A percentile compares a stretch with the other conserved stretches of the same genome.
These are phyloP conservation scores for Corythoichthys intestinalis DNA, from an alignment of 2,113 vertebrate genomes.

Conservation along the genomic window DNA sequence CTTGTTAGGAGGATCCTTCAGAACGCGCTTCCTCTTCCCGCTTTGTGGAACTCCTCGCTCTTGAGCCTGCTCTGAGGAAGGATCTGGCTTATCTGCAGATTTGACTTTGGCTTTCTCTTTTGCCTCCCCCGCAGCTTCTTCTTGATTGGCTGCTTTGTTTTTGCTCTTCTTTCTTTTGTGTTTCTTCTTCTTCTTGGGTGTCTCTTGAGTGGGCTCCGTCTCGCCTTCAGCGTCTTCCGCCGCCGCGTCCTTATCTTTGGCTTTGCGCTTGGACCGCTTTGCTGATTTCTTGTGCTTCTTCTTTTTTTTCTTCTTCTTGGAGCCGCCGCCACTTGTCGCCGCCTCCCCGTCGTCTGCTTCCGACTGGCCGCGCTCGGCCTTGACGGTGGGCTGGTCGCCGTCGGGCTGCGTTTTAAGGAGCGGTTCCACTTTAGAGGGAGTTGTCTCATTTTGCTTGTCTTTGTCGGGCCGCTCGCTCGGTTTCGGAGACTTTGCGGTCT, in stretches of 20 bases:
- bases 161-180: constrained; percentile 87
- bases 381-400: constrained; percentile 42
- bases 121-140: constrained; percentile 46
- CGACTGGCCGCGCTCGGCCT: constrained; percentile 38
- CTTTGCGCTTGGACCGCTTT: constrained; percentile 83
- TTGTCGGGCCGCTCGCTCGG: constrained; percentile 35
- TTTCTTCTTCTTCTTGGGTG: constrained; percentile 89
- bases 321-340: constrained; percentile 50
- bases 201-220: constrained; percentile 73
- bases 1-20: background rate
- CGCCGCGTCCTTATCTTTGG: constrained; percentile 70
- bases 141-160: constrained; percentile 58
- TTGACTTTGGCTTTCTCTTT: constrained; percentile 65
- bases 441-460: constrained; percentile 42
- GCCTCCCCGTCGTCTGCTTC: constrained; percentile 58
- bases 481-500: constrained; percentile 61
- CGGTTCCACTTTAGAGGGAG: constrained; percentile 50
- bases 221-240: constrained; percentile 72
- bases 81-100: constrained; percentile 38
- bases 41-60: background rate
- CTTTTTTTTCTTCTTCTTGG: constrained; percentile 83
- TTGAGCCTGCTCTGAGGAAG: background rate
- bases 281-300: constrained; percentile 97
- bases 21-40: background rate
- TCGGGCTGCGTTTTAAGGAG: constrained; percentile 34